A percentile compares a stretch with the other conserved stretches of the same genome.
These are phyloP conservation scores for Phrynocephalus vlangalii DNA, from an alignment of 2,797 vertebrate genomes.

Conservation along the genomic window DNA sequence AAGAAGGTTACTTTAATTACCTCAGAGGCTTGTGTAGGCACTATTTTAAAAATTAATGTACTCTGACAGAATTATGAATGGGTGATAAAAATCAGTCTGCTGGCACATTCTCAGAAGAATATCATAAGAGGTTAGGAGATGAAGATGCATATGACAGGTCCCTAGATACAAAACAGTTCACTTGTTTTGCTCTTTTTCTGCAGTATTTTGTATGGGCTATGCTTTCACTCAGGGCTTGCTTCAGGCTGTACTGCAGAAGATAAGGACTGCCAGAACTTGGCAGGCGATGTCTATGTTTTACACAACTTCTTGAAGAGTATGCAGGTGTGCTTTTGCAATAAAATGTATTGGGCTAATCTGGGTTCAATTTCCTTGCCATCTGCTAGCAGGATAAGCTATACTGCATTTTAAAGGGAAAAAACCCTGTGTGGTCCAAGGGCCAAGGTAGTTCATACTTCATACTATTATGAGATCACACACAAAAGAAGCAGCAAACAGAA, in stretches of 20 bases:
- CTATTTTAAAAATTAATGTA: constrained; percentile 55
- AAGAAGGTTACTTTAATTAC: constrained; percentile 34
- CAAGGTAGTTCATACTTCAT: no score
- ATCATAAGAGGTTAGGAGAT: constrained; percentile 22
- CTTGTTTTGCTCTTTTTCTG: neutral
- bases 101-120: constrained; percentile 46
- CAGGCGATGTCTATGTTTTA: neutral
- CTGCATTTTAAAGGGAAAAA: neutral
- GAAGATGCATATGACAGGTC: neutral
- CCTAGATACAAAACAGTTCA: neutral
- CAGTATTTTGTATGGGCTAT: neutral
- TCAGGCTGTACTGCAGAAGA: neutral
- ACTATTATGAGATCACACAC: no score
- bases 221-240: neutral
- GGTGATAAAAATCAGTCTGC: constrained; percentile 30
- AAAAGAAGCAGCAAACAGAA: no score
- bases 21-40: constrained; percentile 19
- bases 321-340: neutral
- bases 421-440: no score
- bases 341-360: neutral
- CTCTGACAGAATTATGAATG: constrained; percentile 51
- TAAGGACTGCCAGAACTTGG: neutral
- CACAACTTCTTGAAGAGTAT: neutral
- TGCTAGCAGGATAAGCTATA: neutral
- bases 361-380: neutral